Base-by-base conservation (phyloP, 1,140 invertebrate genomes). In the Trichogramma pretiosum region DNA sequence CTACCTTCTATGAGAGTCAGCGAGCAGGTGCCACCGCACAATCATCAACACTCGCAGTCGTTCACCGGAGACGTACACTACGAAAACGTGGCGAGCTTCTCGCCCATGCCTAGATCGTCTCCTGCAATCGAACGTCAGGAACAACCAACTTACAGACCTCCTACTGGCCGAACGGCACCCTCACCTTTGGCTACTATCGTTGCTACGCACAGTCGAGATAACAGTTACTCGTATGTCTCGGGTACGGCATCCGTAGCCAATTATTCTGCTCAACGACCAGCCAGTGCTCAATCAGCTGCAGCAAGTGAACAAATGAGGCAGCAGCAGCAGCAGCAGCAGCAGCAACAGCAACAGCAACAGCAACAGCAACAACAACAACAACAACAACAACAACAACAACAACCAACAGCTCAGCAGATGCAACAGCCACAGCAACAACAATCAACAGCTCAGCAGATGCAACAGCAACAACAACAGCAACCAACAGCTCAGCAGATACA, bases 51-150 rank as follows among this genome's bases (percentile, higher is more conserved):
- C 23, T 70, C 68, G 0, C 61, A 64, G 13, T 70, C 67, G 0
- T 71, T 69, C 32, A 71, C 66, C 4, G 67, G 67, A 0, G 64
- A 71, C 17, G 54, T 60, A 3, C 67, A 71, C 47, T 71, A 71
- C 48, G 68, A 71, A 24, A 71, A 71, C 28, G 46, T 71, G 0
- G 43, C 56, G 1, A 70, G 52, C 10, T 71, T 70, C 17, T 65
- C 62, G 1, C 63, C 68, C 0, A 19, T 11, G 2, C 14, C 40
- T 16, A 32, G 21, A 13, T 19, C 24, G 1, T 41, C 44, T 10
- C 38, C 3, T 4, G 48, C 44, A 7, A 24, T 40, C 1, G n/a
- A 13, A 9, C 39, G 36, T 5, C 33, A 39, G 5, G 19, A 44
- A 2, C 38, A 52, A n/a, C 39, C 30, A 22, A 9, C 10, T 14